Base-by-base conservation (phyloP, 2,888 invertebrate species). In the Lasioglossum zephyrum region DNA sequence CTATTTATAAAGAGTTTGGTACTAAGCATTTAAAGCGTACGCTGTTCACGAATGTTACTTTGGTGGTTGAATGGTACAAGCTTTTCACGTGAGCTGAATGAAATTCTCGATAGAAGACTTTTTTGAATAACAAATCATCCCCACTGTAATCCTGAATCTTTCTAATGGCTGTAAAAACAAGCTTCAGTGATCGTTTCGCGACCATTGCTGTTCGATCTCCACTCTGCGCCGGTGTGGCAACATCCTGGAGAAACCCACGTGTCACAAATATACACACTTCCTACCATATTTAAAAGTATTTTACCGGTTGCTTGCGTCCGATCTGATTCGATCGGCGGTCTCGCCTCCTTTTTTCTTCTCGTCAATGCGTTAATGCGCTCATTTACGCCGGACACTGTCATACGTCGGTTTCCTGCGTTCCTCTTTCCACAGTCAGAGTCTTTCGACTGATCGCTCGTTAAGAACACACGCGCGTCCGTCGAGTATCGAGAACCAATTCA, bases 401-500 rank as follows among this genome's bases (percentile, higher is more conserved):
- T 11, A 2, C 44, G 44, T 44, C n/a, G 16, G 31, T 66, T n/a
- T 22, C 13, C 31, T 31, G 6, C 44, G 41, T 31, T 36, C 31
- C 53, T 44, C n/a, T 26, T 79, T 18, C 26, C 22, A 6, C 57
- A 36, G 36, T 66, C 31, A 2, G 31, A 16, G 16, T 66, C 66
- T 36, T 36, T 36, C 41, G 18, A 18, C 41, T 9, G 72, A 44
- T 18, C 22, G 44, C 22, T 31, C 26, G 31, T 0, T 69, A 18
- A 31, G 4, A 39, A 9, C 31, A 9, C 66, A 22, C 66, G 36
- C 26, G 39, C 18, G 69, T 4, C 49, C 53, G 11, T 31, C 69
- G 79, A 9, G n/a, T 18, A 41, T 22, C 47, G 16, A n/a, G 18
- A 18, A 39, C 31, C 53, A 39, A 80, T 80, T 75, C 57, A 57